Evolutionary conservation across 1,140 invertebrate genomes (phyloP), one percentile per base, ranked within the genome.

Genomic region (Elysia chlorotica): DNA sequence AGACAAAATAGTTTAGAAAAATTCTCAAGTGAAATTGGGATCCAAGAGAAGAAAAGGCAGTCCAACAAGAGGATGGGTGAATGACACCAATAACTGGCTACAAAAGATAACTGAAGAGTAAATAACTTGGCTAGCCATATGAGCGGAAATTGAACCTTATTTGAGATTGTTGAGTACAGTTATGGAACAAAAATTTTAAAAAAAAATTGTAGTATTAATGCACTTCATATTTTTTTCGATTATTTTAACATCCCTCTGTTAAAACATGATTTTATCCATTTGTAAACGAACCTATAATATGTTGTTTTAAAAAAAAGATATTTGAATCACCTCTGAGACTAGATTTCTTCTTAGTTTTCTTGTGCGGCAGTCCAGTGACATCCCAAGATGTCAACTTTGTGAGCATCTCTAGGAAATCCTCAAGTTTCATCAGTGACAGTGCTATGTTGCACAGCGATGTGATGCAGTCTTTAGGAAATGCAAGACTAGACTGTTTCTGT

Each of bases 371-470:
- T 14, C 82, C 83, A n/a, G 78, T 79, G 31, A 79, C 65, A 76
- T 85, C 81, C 82, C 82, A 83, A 2, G 78, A 75, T 4, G 79
- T 75, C 30, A 76, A 79, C 41, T 76, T 79, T 35, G 81, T 73
- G 21, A 85, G 61, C 21, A 67, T 71, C 33, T 84, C 80, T 21
- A 84, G 73, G 73, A 84, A 81, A 57, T 83, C 79, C 35, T 85
- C 84, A 48, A 85, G 80, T 48, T 77, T 71, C 38, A 83, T 74
- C 30, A 84, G 65, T 3, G 83, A 79, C 19, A 73, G 75, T 2
- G 81, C 78, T 68, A 84, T 80, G 76, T 79, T 77, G n/a, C 80
- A 69, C 66, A 84, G 71, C 4, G 81, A 78, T 28, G 77, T 68
- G 14, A 82, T 78, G 71, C 81, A 75, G 73, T 75, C 65, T 38